Base-by-base conservation (phyloP, 1,140 invertebrate genomes). In the Medauroidea extradentata region DNA sequence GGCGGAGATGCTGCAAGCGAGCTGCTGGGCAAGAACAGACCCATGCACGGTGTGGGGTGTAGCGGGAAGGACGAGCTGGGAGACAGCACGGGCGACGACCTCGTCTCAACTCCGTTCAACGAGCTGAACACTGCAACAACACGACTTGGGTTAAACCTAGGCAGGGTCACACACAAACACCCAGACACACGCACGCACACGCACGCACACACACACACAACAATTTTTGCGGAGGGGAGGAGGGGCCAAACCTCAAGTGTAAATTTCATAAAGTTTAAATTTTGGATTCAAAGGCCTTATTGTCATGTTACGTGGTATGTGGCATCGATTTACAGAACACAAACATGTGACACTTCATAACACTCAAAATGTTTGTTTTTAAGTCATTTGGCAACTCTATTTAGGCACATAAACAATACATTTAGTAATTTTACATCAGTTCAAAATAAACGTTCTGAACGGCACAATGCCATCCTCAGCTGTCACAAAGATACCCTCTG, bases 1-100 rank as follows among this genome's bases (percentile, higher is more conserved):
- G 68, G 67, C 13, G 68, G 68, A 0, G 67, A n/a, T 38, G 59
- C 38, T 16, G 53, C 57, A 2, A 53, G 51, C 19, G 49, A 48
- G 18, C 57, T 38, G 24, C 29, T 57, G 7, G 60, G 60, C 24
- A 61, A 19, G 50, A 58, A 61, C 21, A 61, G 46, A 11, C 60
- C 55, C 46, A 57, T 52, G 41, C 60, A 61, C 0, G 60, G 39
- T n/a, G 55, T 56, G 8, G 60, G 60, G 54, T 61, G 54, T 11
- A 52, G 54, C n/a, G 54, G 60, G 38, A 57, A 57, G 7, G 48
- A 41, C 13, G 29, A 41, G 25, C 39, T 57, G 13, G 55, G 60
- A 8, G 58, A 60, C 50, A 60, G 52, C 13, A 11, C 58, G 2
- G 55, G 51, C 14, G 59, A 38, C 14, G 59, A 21, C 8, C 61